A percentile compares a stretch with the other conserved stretches of the same genome.
Evolutionary conservation across 1,140 invertebrate species (phyloP).

Genomic region (Anastrepha obliqua): DNA sequence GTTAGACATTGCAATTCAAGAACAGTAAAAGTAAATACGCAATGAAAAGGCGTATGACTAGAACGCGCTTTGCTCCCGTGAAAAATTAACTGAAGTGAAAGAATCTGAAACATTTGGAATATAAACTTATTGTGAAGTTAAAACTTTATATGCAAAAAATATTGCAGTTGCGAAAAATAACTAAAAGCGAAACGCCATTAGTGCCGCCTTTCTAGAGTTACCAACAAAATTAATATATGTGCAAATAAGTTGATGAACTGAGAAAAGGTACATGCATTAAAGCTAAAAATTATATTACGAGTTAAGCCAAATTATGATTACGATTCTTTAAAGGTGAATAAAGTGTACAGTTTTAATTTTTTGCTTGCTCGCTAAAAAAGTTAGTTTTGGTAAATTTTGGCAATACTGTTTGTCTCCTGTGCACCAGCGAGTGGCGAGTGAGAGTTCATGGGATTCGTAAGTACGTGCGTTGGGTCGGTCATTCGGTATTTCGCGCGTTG

Average conservation of each 20-base stretch:
- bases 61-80: not conserved
- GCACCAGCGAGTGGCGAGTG: constrained; percentile 27
- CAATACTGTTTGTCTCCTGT: constrained; percentile 1
- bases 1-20: not conserved
- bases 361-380: not conserved
- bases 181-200: constrained; percentile 49
- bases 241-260: not conserved
- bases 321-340: too few species aligned
- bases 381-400: not conserved
- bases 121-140: not conserved
- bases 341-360: not conserved
- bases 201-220: constrained; percentile 49
- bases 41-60: not conserved
- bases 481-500: not conserved
- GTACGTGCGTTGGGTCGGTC: not conserved
- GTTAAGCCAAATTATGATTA: not conserved
- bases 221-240: not conserved
- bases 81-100: too few species aligned
- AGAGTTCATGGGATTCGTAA: not conserved
- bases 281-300: too few species aligned
- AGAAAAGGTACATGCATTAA: not conserved
- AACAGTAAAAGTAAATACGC: not conserved
- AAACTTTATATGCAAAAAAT: constrained; percentile 19
- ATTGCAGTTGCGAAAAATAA: not conserved
- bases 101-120: not conserved